Evolutionary conservation across 1,140 invertebrate species (phyloP), one percentile per base, ranked within the genome.

Genomic region (Drosophila sp.): DNA sequence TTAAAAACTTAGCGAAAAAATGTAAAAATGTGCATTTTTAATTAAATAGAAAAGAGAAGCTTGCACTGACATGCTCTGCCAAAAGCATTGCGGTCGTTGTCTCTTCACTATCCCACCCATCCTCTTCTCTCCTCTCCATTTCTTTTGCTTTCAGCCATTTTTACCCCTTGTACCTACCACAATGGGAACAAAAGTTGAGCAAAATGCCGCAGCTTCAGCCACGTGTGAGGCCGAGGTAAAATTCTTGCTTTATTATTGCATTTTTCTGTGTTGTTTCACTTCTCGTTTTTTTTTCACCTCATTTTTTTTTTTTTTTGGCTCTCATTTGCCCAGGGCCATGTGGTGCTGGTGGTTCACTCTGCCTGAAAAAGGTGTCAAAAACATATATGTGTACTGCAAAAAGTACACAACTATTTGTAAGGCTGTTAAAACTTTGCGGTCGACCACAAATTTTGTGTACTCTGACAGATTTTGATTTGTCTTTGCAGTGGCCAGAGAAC

Each of bases 11-110:
- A 72, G 84, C 68, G 35, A 83, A 89, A 77, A 89, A 77, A 80
- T 84, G 77, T 87, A 89, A 89, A 87, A 89, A 90, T 85, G 76
- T 84, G 84, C 68, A 78, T 79, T 89, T 87, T 80, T 87, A 87
- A 87, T 87, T 89, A 87, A 89, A 87, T 87, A 87, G 77, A 89
- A 84, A 75, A 71, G 70, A 44, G 30, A 57, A 61, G 67, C 66
- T 25, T 29, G 56, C 44, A 38, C 47, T 57, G 66, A 62, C 65
- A 68, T 60, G 32, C 47, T 50, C 32, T 70, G 57, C 60, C 40
- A 64, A 66, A 72, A 58, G 69, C 65, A 63, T 67, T 64, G 62
- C 47, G 41, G 35, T 30, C 30, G 40, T 27, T 10, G n/a, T 50
- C 32, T 29, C n/a, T 7, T 8, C 25, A 7, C 44, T 2, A 50